phyloP scores from a whole-genome alignment of 2,797 vertebrate species.

The Neostethus bicornis region DNA sequence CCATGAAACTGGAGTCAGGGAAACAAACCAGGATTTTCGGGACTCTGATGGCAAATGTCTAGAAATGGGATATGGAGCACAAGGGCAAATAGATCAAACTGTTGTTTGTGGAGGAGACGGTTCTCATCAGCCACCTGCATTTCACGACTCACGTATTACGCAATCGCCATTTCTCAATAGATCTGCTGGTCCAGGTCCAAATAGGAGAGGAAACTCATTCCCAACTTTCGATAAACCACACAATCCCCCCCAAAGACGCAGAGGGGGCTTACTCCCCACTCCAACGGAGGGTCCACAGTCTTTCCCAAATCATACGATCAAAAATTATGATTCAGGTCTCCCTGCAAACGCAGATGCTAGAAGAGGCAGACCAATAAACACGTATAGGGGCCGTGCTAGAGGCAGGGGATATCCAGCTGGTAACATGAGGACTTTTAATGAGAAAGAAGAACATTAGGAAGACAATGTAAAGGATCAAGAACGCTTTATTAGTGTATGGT shows the following conservation, averaged over 20 bases:
- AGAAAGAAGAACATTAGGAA: conserved; percentile 71
- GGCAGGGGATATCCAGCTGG: conserved; percentile 53
- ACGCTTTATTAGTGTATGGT: not conserved
- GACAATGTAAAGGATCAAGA: conserved; percentile 27
- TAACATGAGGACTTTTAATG: conserved; percentile 46
- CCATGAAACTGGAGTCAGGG: conserved; percentile 31
- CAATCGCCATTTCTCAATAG: conserved; percentile 48
- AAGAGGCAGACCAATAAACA: conserved; percentile 72
- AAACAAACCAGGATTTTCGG: conserved; percentile 15
- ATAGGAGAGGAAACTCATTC: conserved; percentile 67
- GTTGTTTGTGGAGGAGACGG: conserved; percentile 28
- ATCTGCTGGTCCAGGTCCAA: conserved; percentile 52
- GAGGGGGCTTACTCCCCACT: conserved; percentile 89
- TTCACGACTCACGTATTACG: conserved; percentile 43
- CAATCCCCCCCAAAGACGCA: conserved; percentile 77
- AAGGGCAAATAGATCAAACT: conserved; percentile 14
- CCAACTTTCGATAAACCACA: conserved; percentile 75
- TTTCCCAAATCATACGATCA: conserved; percentile 60
- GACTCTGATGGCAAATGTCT: conserved; percentile 25
- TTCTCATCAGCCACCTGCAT: conserved; percentile 37
- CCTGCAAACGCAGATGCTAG: conserved; percentile 71
- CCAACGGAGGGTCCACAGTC: conserved; percentile 77
- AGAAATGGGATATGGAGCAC: conserved; percentile 18
- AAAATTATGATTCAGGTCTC: conserved; percentile 68
- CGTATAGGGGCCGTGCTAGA: conserved; percentile 53